Evolutionary conservation across 2,797 vertebrate species (phyloP), one percentile per base, ranked within the genome.

Genomic region (Atherinosoma microstoma): DNA sequence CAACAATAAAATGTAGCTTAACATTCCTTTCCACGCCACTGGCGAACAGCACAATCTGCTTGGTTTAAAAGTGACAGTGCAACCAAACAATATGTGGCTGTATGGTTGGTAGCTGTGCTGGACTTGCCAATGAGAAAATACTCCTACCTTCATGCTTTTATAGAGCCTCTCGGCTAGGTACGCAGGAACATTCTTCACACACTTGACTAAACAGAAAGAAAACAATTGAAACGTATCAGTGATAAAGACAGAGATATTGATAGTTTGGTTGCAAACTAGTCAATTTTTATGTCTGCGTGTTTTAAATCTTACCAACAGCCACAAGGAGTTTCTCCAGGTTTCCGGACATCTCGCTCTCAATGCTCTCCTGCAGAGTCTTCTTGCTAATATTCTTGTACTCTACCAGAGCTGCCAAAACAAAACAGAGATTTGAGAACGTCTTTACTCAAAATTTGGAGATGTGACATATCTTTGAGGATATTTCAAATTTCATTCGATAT

Each of bases 361-460:
- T 95, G 90, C 95, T 97, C 59, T 97, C 94, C 90, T 96, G 96
- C 54, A 98, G 93, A 64, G 92, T 94, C 90, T 95, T 97, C 75
- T 96, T 96, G 73, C 94, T 94, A 10, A 97, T 83, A 29, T 64
- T 94, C 92, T 94, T 95, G 87, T 97, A 98, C 75, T 96, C 96
- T 0, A 96, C 91, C 88, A 98, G 91, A 64, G 93, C 97, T 98
- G 87, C 56, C 64, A 40, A 82, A 75, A 83, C 8, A 86, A 8
- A 38, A 62, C 15, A 58, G 2, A 54, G 0, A 56, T 32, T 20
- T 71, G 0, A 51, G 40, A 16, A 9, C 24, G 24, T 27, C 2
- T 45, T 12, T 32, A 0, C 32, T 32, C 32, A 32, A 32, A 32
- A 3, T 32, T 32, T 32, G 24, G 6, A 32, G 6, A 32, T 6